A percentile compares a stretch with the other conserved stretches of the same genome.
These are phyloP conservation scores for Bettongia penicillata DNA, from an alignment of 2,113 vertebrate species.

Conservation along the genomic window DNA sequence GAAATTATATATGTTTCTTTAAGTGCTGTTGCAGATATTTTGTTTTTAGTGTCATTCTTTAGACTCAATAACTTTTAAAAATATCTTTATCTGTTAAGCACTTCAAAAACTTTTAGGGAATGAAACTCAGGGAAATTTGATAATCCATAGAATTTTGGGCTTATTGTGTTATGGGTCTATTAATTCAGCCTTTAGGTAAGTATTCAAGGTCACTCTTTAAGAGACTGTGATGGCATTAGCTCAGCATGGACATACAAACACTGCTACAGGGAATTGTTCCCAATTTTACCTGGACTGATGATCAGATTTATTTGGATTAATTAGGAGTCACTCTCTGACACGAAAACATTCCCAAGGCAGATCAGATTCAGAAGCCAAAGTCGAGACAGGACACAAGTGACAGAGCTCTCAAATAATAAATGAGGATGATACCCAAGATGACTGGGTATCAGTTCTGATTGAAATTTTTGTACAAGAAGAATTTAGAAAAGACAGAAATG, in stretches of 20 bases:
- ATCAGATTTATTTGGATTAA: slow-evolving; percentile 22
- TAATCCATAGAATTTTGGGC: neutral
- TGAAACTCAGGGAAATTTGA: slow-evolving; percentile 7
- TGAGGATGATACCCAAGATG: neutral
- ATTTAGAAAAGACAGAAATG: neutral
- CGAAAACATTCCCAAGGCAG: slow-evolving; percentile 30
- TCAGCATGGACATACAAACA: neutral
- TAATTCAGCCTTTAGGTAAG: neutral
- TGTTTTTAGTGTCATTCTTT: neutral
- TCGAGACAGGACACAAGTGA: neutral
- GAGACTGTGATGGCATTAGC: slow-evolving; percentile 30
- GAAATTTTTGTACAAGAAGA: slow-evolving; percentile 29
- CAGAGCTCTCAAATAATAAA: slow-evolving; percentile 16
- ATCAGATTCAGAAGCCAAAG: slow-evolving; percentile 23
- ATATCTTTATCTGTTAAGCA: slow-evolving; percentile 56
- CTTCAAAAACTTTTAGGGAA: slow-evolving; percentile 8
- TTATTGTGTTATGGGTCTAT: neutral
- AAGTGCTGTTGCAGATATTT: neutral
- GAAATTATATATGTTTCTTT: neutral
- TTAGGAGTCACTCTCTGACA: neutral
- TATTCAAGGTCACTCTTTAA: slow-evolving; percentile 2
- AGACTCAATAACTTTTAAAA: slow-evolving; percentile 58
- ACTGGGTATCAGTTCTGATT: slow-evolving; percentile 15
- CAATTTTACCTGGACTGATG: slow-evolving; percentile 27
- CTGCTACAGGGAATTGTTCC: slow-evolving; percentile 51